A percentile compares a stretch with the other conserved stretches of the same genome.
Conservation (phyloP, 2,888 invertebrate genomes). For the Diarsia mendica region DNA sequence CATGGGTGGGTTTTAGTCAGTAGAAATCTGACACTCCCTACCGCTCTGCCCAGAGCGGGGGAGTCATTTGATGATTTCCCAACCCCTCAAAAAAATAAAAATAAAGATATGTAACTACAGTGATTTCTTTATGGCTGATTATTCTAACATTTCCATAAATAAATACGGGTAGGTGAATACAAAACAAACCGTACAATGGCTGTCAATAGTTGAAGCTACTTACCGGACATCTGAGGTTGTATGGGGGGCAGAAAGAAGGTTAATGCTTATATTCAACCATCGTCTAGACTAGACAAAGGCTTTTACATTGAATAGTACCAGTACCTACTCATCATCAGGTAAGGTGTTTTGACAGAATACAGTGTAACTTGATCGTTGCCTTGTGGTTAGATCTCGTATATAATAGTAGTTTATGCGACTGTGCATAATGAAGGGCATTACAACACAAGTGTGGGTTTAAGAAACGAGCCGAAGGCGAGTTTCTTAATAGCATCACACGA, state of each 20-base stretch:
- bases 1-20: no score
- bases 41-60: no score
- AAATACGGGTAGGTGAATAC: background rate
- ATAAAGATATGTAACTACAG: no score
- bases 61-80: no score
- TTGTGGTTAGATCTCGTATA: slow-evolving; percentile 18
- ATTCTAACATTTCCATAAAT: slow-evolving; percentile 1
- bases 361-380: slow-evolving; percentile 8
- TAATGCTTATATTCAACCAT: background rate
- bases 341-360: background rate
- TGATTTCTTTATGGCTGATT: slow-evolving; percentile 18
- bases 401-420: no score
- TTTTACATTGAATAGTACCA: background rate
- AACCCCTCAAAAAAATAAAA: no score
- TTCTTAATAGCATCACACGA: no score
- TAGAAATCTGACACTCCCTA: no score
- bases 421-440: no score
- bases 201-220: slow-evolving; percentile 26
- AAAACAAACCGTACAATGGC: slow-evolving; percentile 7
- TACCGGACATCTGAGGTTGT: slow-evolving; percentile 15
- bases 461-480: no score
- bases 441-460: no score
- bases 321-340: slow-evolving; percentile 6
- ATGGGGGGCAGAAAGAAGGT: background rate
- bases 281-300: slow-evolving; percentile 33